phyloP scores from a whole-genome alignment of 2,113 vertebrate genomes.

The Leptodactylus fuscus region DNA sequence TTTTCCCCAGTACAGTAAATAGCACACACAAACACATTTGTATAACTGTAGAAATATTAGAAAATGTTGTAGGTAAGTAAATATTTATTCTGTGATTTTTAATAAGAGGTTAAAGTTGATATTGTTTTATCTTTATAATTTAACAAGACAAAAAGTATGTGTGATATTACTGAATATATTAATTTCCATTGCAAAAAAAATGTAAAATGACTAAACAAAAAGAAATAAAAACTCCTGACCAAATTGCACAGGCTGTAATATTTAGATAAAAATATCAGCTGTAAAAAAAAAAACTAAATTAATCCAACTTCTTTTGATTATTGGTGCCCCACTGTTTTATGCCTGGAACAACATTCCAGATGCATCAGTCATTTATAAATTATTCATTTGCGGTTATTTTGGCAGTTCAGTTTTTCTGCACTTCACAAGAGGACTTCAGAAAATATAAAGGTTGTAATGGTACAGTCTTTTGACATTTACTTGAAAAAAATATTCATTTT shows the following conservation, averaged over 20 bases:
- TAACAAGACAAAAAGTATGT: neutral
- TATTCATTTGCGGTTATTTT: slow-evolving; percentile 85
- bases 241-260: slow-evolving; percentile 64
- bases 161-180: neutral
- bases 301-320: slow-evolving; percentile 83
- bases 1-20: too few relatives aligned
- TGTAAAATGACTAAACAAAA: slow-evolving; percentile 2
- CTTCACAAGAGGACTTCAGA: slow-evolving; percentile 80
- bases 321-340: slow-evolving; percentile 83
- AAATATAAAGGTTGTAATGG: slow-evolving; percentile 78
- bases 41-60: too few relatives aligned
- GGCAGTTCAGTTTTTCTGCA: slow-evolving; percentile 80
- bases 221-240: slow-evolving; percentile 3
- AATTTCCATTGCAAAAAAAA: neutral
- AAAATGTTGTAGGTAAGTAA: too few relatives aligned
- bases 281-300: slow-evolving; percentile 77
- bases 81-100: neutral
- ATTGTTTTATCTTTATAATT: neutral
- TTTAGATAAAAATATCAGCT: slow-evolving; percentile 79
- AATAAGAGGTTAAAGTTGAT: neutral
- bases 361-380: slow-evolving; percentile 84
- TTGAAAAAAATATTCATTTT: slow-evolving; percentile 79
- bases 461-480: slow-evolving; percentile 80
- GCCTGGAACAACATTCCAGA: slow-evolving; percentile 80
- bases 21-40: too few relatives aligned